Percentiles rank a stretch among this genome's conserved stretches.
Evolutionary conservation across 2,797 vertebrate species (phyloP).

Genomic region (Mormyrus hasselquistii): DNA sequence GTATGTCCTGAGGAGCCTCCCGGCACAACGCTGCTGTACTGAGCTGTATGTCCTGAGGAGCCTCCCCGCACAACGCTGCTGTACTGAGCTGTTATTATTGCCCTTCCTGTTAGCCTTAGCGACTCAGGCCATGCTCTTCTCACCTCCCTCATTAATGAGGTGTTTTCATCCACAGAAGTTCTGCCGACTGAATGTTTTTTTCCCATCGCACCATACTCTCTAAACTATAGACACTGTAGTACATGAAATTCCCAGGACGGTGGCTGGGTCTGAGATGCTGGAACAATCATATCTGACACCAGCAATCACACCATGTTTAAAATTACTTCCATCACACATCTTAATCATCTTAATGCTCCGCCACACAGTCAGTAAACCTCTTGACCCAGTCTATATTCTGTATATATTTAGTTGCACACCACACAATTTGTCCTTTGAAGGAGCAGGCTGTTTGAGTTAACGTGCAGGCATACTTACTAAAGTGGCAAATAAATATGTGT

Average conservation of each 20-base stretch:
- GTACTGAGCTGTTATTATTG: neutral
- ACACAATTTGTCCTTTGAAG: neutral
- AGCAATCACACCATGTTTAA: neutral
- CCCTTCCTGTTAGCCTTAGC: neutral
- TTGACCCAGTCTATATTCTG: neutral
- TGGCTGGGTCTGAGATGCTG: neutral
- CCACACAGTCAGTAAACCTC: neutral
- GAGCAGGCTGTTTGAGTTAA: neutral
- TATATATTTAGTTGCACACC: neutral
- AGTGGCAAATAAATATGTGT: neutral
- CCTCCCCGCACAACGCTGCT: neutral
- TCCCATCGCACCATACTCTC: neutral
- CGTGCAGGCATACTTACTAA: neutral
- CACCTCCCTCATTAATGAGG: neutral
- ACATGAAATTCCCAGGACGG: neutral
- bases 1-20: too few relatives aligned
- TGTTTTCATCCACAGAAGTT: neutral
- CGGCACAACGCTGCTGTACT: neutral
- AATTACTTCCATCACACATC: neutral
- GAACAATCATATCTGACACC: neutral
- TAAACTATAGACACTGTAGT: neutral
- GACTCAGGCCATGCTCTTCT: neutral
- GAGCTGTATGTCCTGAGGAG: neutral
- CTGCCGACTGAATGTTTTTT: neutral
- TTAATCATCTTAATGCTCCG: neutral